Evolutionary conservation across 2,888 invertebrate genomes (phyloP).

Genomic region (Branchipolynoe longqiensis): DNA sequence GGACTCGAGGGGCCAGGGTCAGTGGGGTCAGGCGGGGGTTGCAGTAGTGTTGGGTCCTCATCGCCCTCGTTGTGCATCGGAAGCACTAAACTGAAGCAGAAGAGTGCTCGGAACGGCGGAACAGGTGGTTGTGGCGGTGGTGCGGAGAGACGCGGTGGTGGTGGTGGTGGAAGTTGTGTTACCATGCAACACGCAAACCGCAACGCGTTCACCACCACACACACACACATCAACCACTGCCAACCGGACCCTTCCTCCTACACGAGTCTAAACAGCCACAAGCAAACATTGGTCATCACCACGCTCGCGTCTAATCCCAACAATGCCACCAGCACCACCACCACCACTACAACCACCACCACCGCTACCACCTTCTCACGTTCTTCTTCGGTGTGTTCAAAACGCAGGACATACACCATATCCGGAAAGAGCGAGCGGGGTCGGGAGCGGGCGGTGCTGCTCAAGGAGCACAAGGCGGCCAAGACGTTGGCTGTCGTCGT

Average conservation of each 20-base stretch:
- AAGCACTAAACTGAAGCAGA: not conserved
- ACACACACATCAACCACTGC: not conserved
- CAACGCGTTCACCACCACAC: slow-evolving; percentile 17
- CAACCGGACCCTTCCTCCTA: not conserved
- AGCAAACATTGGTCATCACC: no score
- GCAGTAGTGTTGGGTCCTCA: not conserved
- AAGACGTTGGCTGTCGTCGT: slow-evolving; percentile 93
- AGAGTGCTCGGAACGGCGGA: not conserved
- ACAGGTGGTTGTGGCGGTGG: slow-evolving; percentile 22
- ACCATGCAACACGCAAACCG: slow-evolving; percentile 18
- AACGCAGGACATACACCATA: not conserved
- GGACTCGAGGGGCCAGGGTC: not conserved
- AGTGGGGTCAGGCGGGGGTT: not conserved
- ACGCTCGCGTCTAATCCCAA: not conserved
- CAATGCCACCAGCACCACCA: not conserved
- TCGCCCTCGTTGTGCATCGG: not conserved
- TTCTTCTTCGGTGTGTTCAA: not conserved
- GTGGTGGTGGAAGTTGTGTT: not conserved
- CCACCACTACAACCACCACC: not conserved
- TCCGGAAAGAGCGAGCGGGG: slow-evolving; percentile 35
- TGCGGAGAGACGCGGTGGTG: not conserved
- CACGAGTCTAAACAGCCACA: not conserved
- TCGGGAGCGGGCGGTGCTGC: slow-evolving; percentile 59
- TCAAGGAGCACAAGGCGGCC: slow-evolving; percentile 92
- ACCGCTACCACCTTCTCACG: not conserved